Conservation (phyloP, 2,888 invertebrate genomes). For the Nymphalis c-album region DNA sequence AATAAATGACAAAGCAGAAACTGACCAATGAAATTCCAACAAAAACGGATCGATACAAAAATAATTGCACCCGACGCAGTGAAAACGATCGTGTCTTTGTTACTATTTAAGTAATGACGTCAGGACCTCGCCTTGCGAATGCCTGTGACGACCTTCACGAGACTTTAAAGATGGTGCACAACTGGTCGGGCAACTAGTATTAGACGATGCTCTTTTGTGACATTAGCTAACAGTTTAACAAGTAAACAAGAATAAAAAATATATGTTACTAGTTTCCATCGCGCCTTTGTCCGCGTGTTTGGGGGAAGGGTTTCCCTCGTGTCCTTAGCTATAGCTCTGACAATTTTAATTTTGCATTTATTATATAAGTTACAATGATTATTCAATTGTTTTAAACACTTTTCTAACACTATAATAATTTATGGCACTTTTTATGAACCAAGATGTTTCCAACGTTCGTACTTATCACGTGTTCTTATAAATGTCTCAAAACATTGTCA, state of each 20-base stretch:
- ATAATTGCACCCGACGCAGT: background rate
- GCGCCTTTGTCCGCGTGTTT: too few species aligned
- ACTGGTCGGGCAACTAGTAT: constrained; percentile 18
- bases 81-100: background rate
- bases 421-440: too few species aligned
- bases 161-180: constrained; percentile 11
- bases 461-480: background rate
- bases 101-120: constrained; percentile 23
- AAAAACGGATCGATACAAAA: constrained; percentile 14
- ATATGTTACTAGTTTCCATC: too few species aligned
- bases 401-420: too few species aligned
- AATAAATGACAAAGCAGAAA: constrained; percentile 11
- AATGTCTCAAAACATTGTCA: background rate
- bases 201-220: constrained; percentile 13
- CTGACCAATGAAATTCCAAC: background rate
- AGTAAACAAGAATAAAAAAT: too few species aligned
- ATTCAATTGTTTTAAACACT: too few species aligned
- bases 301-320: too few species aligned
- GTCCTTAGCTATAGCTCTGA: too few species aligned
- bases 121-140: constrained; percentile 19
- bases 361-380: too few species aligned
- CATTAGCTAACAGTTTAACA: background rate
- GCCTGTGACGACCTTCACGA: constrained; percentile 29
- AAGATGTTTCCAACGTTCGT: background rate
- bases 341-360: too few species aligned